Conservation (phyloP, 2,113 vertebrate species). For the Ivindomyrus marchei region DNA sequence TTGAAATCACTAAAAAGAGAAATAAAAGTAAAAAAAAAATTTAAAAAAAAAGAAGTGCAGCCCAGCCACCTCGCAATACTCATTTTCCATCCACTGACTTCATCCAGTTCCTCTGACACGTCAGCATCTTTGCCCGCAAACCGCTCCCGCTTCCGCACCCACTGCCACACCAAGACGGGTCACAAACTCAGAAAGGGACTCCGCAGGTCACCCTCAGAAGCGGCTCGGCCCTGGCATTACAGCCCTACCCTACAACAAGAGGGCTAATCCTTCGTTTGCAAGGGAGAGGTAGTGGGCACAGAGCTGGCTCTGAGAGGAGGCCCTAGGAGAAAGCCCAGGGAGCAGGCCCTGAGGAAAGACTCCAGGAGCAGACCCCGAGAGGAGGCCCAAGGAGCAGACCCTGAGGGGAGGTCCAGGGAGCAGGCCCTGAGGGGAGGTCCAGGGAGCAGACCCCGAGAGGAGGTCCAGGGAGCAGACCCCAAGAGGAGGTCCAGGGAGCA, state of each 20-base stretch:
- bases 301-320: background rate
- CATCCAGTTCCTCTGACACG: background rate
- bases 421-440: no score
- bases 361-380: background rate
- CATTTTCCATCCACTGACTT: background rate
- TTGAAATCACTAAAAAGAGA: background rate
- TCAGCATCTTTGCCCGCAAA: background rate
- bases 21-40: background rate
- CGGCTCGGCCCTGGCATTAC: background rate
- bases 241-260: background rate
- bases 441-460: background rate
- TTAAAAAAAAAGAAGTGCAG: background rate
- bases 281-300: background rate
- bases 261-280: background rate
- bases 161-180: background rate
- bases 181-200: background rate
- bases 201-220: background rate
- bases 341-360: background rate
- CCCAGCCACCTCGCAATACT: background rate
- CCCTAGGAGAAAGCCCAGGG: background rate
- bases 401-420: no score
- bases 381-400: no score
- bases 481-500: no score
- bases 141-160: background rate
- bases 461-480: background rate